Evolutionary conservation across 2,113 vertebrate genomes (phyloP).

Genomic region (Plotosus lineatus): DNA sequence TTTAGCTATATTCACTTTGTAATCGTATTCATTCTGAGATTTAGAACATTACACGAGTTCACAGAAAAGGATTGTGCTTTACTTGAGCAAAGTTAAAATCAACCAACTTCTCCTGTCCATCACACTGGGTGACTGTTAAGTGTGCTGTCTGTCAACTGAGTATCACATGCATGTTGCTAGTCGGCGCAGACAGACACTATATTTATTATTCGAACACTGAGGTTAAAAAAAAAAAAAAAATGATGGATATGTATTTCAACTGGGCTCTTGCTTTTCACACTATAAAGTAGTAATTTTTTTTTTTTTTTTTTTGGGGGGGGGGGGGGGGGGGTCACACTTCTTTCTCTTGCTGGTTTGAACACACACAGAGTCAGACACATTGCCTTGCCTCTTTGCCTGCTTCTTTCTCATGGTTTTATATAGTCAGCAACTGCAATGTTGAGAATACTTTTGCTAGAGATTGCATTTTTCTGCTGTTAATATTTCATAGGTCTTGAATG

Average conservation of each 20-base stretch:
- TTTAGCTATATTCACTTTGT: neutral
- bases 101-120: constrained; percentile 37
- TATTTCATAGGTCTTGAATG: constrained; percentile 62
- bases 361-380: constrained; percentile 10
- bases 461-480: constrained; percentile 61
- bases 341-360: neutral
- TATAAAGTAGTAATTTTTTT: constrained; percentile 12
- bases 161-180: neutral
- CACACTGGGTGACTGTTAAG: constrained; percentile 12
- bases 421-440: constrained; percentile 67
- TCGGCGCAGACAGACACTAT: neutral
- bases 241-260: neutral
- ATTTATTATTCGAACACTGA: neutral
- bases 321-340: constrained; percentile 36
- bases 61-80: constrained; percentile 35
- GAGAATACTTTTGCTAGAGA: constrained; percentile 59
- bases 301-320: too few species aligned
- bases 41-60: neutral
- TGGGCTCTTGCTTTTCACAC: constrained; percentile 7
- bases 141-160: neutral
- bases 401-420: constrained; percentile 46
- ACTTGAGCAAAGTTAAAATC: neutral
- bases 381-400: neutral
- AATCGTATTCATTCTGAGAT: constrained; percentile 6
- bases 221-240: neutral